These are phyloP conservation scores for Elysia crispata DNA, from an alignment of 2,888 invertebrate genomes.

Conservation along the genomic window DNA sequence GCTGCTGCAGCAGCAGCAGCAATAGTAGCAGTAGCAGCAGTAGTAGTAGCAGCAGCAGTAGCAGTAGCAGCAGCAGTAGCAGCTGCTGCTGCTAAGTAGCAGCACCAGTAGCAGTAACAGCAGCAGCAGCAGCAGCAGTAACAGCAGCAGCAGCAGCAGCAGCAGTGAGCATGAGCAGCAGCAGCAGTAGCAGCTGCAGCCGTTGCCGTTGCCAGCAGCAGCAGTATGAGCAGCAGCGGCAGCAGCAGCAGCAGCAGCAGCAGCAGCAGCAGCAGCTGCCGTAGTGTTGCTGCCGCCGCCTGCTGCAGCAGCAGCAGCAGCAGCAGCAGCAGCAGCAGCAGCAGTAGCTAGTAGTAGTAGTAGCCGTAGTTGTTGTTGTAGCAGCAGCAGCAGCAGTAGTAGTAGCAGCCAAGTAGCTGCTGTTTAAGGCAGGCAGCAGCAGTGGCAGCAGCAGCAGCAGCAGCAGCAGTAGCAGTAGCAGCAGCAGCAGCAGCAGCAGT, in stretches of 20 bases:
- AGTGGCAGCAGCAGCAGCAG: too few relatives aligned
- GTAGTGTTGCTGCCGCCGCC: too few relatives aligned
- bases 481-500: constrained; percentile 21
- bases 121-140: constrained; percentile 23
- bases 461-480: too few relatives aligned
- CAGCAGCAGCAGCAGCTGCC: too few relatives aligned
- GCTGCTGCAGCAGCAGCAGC: constrained; percentile 52
- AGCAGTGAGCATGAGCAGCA: too few relatives aligned
- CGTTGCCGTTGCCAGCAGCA: too few relatives aligned
- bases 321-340: neutral
- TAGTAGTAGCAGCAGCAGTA: constrained; percentile 16
- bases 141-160: constrained; percentile 30
- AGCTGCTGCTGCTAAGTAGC: neutral
- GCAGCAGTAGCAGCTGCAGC: too few relatives aligned
- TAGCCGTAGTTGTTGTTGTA: neutral
- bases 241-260: too few relatives aligned
- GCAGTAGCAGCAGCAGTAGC: too few relatives aligned
- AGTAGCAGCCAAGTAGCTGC: neutral
- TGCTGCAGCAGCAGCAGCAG: neutral
- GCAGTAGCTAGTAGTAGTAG: too few relatives aligned
- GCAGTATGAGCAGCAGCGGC: too few relatives aligned
- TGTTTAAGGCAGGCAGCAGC: too few relatives aligned
- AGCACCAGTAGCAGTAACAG: constrained; percentile 6
- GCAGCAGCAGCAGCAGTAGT: neutral
- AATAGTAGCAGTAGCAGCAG: constrained; percentile 43